phyloP scores from a whole-genome alignment of 2,888 invertebrate species.

The Choreutis nemorana region DNA sequence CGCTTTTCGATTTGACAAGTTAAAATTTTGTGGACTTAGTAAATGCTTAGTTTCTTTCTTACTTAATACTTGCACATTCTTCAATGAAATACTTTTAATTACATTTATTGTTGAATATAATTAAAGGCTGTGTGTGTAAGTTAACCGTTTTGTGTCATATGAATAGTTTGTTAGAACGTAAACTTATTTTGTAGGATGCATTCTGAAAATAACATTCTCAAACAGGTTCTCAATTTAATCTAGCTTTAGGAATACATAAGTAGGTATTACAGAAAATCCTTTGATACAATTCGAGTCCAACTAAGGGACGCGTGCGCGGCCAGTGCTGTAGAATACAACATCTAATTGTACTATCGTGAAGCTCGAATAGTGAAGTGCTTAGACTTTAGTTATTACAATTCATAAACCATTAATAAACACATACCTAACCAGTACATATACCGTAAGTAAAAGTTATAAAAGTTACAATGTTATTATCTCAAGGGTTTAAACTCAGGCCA shows the following conservation, averaged over 20 bases:
- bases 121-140: no score
- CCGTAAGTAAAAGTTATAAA: no score
- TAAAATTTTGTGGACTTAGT: neutral
- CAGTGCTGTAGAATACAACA: slow-evolving; percentile 28
- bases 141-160: no score
- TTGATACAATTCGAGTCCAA: neutral
- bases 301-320: slow-evolving; percentile 28
- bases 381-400: no score
- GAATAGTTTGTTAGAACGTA: no score
- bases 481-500: no score
- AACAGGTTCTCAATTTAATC: neutral
- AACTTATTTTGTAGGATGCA: no score
- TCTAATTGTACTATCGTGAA: slow-evolving; percentile 39
- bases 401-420: no score
- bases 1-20: no score
- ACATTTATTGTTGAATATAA: no score
- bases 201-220: neutral
- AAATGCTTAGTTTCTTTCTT: neutral
- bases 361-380: slow-evolving; percentile 31
- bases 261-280: neutral
- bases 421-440: no score
- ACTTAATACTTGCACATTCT: neutral
- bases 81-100: neutral
- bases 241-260: neutral
- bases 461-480: no score